Conservation (phyloP, 2,888 invertebrate species). For the Syrphus vitripennis region DNA sequence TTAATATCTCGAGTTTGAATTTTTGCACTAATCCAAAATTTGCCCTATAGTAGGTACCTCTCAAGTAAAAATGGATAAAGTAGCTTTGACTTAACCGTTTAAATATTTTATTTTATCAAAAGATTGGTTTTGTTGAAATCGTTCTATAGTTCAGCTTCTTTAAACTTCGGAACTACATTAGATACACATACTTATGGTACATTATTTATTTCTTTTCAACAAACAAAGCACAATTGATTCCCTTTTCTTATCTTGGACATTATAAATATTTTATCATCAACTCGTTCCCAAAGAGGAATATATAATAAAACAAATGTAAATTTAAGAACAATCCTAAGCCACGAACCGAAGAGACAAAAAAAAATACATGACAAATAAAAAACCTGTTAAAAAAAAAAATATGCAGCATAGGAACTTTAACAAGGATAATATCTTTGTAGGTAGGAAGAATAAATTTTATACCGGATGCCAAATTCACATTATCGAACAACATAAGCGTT, state of each 20-base stretch:
- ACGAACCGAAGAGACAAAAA: neutral
- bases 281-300: neutral
- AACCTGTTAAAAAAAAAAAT: neutral
- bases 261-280: neutral
- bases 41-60: no score
- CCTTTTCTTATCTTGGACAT: neutral
- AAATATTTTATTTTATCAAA: no score
- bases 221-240: neutral
- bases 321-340: neutral
- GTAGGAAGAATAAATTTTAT: constrained; percentile 42
- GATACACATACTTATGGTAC: no score
- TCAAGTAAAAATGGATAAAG: no score
- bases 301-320: neutral
- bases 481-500: constrained; percentile 52
- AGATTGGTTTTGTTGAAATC: no score
- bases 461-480: constrained; percentile 45
- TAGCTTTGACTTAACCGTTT: no score
- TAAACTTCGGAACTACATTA: no score
- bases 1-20: no score
- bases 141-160: no score
- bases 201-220: neutral
- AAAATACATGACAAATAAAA: neutral
- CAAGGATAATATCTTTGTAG: constrained; percentile 50
- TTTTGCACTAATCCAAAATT: no score
- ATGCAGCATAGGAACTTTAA: constrained; percentile 45